phyloP scores from a whole-genome alignment of 2,113 vertebrate species.

The Sceloporus tristichus region DNA sequence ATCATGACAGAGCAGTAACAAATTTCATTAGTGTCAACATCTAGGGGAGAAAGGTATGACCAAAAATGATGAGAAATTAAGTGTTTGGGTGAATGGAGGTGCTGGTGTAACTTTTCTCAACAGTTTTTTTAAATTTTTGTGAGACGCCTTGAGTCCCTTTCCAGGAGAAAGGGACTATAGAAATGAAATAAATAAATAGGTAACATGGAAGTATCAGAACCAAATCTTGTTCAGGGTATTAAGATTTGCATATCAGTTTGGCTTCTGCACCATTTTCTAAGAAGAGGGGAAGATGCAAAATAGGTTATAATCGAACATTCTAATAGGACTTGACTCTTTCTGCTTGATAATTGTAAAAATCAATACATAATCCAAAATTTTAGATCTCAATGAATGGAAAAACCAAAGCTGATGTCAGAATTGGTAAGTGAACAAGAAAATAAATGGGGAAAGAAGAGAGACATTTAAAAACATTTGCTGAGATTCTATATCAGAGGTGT shows the following conservation, averaged over 20 bases:
- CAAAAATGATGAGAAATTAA: slow-evolving; percentile 29
- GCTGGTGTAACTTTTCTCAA: neutral
- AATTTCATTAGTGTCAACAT: slow-evolving; percentile 34
- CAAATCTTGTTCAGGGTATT: neutral
- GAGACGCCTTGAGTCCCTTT: too few relatives aligned
- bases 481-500: too few relatives aligned
- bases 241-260: neutral
- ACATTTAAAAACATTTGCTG: too few relatives aligned
- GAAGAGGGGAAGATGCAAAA: neutral
- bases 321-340: neutral
- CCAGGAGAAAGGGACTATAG: too few relatives aligned
- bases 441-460: too few relatives aligned
- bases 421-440: too few relatives aligned
- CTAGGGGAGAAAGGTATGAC: slow-evolving; percentile 9
- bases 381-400: too few relatives aligned
- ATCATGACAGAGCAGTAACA: slow-evolving; percentile 12
- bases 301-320: neutral
- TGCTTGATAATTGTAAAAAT: too few relatives aligned
- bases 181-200: too few relatives aligned
- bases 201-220: neutral
- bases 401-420: too few relatives aligned
- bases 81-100: neutral
- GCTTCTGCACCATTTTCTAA: neutral
- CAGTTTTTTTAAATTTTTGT: too few relatives aligned
- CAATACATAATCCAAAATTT: too few relatives aligned